These are phyloP conservation scores for Mactromeris polynyma DNA, from an alignment of 2,888 invertebrate species.

Conservation along the genomic window DNA sequence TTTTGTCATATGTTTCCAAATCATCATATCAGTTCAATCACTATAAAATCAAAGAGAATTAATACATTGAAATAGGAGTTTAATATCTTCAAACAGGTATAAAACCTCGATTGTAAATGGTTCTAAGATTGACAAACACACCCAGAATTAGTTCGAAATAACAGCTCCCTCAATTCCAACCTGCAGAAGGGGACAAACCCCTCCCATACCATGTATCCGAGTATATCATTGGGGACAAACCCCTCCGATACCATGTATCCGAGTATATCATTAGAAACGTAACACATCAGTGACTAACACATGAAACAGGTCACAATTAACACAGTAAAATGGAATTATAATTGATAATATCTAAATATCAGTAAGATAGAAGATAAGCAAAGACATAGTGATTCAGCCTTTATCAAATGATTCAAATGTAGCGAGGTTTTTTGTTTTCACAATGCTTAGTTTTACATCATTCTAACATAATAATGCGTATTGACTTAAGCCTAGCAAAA, in stretches of 20 bases:
- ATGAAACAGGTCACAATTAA: not conserved
- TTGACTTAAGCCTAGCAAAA: conserved; percentile 9
- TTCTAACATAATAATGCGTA: not conserved
- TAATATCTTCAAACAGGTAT: too few relatives aligned
- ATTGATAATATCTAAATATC: not conserved
- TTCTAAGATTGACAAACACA: too few relatives aligned
- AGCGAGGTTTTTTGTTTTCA: not conserved
- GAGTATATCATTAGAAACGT: not conserved
- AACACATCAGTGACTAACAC: not conserved
- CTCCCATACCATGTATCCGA: not conserved
- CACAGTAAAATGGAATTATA: not conserved
- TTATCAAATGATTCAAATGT: not conserved
- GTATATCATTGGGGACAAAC: not conserved
- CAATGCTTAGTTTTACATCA: conserved; percentile 7
- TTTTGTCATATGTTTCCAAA: not conserved
- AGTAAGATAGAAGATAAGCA: not conserved
- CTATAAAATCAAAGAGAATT: not conserved
- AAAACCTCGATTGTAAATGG: too few relatives aligned
- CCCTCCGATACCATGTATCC: not conserved
- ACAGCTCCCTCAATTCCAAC: too few relatives aligned
- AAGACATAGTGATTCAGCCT: not conserved
- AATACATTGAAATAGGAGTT: too few relatives aligned
- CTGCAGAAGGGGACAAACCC: not conserved
- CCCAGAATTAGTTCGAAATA: too few relatives aligned
- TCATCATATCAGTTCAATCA: not conserved